Evolutionary conservation across 2,888 invertebrate genomes (phyloP).

Genomic region (Blastobasis adustella): DNA sequence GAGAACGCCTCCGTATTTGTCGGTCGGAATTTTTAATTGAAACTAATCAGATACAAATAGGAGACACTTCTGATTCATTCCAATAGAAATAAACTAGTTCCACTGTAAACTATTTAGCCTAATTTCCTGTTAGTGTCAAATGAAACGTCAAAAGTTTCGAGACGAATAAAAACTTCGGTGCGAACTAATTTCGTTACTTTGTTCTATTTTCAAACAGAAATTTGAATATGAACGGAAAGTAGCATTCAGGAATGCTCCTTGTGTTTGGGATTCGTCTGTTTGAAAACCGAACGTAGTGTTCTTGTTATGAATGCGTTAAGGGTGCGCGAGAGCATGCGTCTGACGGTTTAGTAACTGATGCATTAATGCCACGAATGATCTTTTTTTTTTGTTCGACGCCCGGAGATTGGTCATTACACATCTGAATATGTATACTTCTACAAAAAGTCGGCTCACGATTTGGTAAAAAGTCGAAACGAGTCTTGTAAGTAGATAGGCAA

Average conservation of each 20-base stretch:
- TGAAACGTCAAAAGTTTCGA: conserved; percentile 23
- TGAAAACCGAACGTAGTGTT: conserved; percentile 64
- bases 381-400: conserved; percentile 59
- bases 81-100: not conserved
- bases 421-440: conserved; percentile 67
- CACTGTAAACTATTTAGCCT: conserved; percentile 26
- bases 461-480: conserved; percentile 59
- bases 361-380: conserved; percentile 68
- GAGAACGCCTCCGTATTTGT: conserved; percentile 51
- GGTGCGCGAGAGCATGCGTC: conserved; percentile 69
- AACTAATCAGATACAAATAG: conserved; percentile 26
- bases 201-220: conserved; percentile 23
- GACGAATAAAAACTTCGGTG: conserved; percentile 7
- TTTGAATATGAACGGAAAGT: conserved; percentile 60
- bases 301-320: conserved; percentile 69
- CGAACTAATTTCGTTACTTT: conserved; percentile 4
- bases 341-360: conserved; percentile 73
- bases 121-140: conserved; percentile 52
- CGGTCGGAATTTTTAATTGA: conserved; percentile 43
- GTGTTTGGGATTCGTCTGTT: conserved; percentile 61
- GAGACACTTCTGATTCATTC: conserved; percentile 19
- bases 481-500: conserved; percentile 62
- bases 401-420: conserved; percentile 73
- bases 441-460: conserved; percentile 67
- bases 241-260: conserved; percentile 50